Base-by-base conservation (phyloP, 2,797 vertebrate genomes). In the Poliocrania exsul region DNA sequence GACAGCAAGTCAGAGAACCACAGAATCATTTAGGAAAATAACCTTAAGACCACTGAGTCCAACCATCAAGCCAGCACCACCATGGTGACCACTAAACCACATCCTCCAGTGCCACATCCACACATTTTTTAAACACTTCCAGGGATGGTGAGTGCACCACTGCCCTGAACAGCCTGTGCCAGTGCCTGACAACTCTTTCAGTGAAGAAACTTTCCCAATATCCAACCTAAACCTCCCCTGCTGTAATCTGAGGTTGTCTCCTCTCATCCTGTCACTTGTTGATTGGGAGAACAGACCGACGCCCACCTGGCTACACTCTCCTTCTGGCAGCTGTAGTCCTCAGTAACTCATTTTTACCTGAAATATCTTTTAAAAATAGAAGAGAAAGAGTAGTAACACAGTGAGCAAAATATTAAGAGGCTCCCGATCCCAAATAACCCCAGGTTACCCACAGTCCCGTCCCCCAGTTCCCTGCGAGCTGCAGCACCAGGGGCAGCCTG, bases 381-480 rank as follows among this genome's bases (percentile, higher is more conserved):
- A 47, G 5, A 40, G 6, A 38, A 53, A 33, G 57, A 60, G 2
- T 2, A 57, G 31, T 4, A 28, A 26, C 53, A 37, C n/a, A 35
- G 46, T 1, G 9, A 38, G 28, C 25, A 54, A 75, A 79, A 54
- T 4, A 31, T 2, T 26, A 24, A 65, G 42, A 13, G 1, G 31
- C 14, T 57, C 42, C 29, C 13, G 25, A 7, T 21, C 33, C 26
- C 1, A 7, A 67, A 40, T 0, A 17, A 16, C 61, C 42, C 5
- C 17, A 14, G 5, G 7, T 57, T 20, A 25, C 0, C 3, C 10
- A 3, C 40, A 11, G 10, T 26, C 37, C 31, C 16, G 16, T 42
- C 40, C 7, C 38, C 40, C 16, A 42, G 16, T 7, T 42, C 40
- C 40, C 40, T 42, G 40, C 40, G 16, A 42, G 16, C 40, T 42